A percentile compares a stretch with the other conserved stretches of the same genome.
Conservation (phyloP, 2,888 invertebrate genomes). For the Drosophila paramelanica region DNA sequence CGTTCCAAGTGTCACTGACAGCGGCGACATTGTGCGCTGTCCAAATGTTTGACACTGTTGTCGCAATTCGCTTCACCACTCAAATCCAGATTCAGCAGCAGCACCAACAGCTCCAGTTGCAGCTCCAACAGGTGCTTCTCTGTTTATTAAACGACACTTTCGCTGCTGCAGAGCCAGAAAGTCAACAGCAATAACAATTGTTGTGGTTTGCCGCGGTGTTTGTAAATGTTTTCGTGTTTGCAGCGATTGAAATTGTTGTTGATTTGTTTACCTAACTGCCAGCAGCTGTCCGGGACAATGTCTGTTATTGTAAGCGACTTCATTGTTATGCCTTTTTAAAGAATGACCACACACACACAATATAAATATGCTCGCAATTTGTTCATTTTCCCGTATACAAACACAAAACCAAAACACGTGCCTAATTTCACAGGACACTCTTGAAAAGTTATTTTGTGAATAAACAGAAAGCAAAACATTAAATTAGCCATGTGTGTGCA, state of each 20-base stretch:
- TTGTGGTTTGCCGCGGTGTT: slow-evolving; percentile 53
- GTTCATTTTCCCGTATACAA: slow-evolving; percentile 27
- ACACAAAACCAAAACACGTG: slow-evolving; percentile 45
- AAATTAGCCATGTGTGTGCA: slow-evolving; percentile 23
- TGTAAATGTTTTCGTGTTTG: slow-evolving; percentile 61
- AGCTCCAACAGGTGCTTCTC: slow-evolving; percentile 11
- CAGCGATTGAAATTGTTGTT: slow-evolving; percentile 38
- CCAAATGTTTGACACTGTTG: slow-evolving; percentile 49
- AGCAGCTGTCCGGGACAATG: slow-evolving; percentile 47
- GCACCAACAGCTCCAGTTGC: slow-evolving; percentile 22
- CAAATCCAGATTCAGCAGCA: slow-evolving; percentile 6
- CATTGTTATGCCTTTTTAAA: slow-evolving; percentile 62
- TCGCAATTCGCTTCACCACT: slow-evolving; percentile 33
- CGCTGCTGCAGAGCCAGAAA: slow-evolving; percentile 28
- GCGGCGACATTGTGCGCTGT: slow-evolving; percentile 36
- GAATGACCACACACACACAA: slow-evolving; percentile 17
- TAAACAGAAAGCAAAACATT: slow-evolving; percentile 23
- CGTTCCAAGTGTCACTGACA: slow-evolving; percentile 61
- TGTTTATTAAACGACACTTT: slow-evolving; percentile 49
- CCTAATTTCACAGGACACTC: slow-evolving; percentile 48
- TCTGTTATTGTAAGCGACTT: slow-evolving; percentile 57
- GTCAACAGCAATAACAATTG: slow-evolving; percentile 29
- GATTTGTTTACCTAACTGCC: slow-evolving; percentile 60
- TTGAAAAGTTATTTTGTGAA: slow-evolving; percentile 27
- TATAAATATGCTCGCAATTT: slow-evolving; percentile 14